Evolutionary conservation across 2,113 vertebrate species (phyloP), one percentile per base, ranked within the genome.

Genomic region (Colaptes auratus): DNA sequence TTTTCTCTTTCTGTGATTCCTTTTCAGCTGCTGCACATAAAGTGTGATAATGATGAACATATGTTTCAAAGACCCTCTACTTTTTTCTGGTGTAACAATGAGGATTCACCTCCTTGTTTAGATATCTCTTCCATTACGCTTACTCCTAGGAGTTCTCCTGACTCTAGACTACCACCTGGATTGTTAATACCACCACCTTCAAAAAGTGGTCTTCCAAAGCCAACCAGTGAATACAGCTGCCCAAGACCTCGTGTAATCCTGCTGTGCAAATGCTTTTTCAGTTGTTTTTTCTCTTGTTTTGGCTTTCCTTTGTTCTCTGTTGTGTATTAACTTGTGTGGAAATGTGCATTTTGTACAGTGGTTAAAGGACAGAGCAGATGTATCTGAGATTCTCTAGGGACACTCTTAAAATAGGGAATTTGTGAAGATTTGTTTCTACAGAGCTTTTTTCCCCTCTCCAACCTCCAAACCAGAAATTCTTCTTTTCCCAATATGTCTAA

Each of bases 51-150:
- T 85, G 98, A 99, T 89, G 97, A 97, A 82, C 98, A 98, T 82
- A 96, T 98, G 96, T 98, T 98, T 98, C 98, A 98, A 97, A 98
- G 98, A 97, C 98, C 98, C 77, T 98, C 98, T 89, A 95, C 98
- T 97, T 98, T 99, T 98, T 98, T 98, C 98, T 99, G 98, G 98
- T 98, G 93, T 97, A 98, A 97, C 97, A 98, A 96, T 97, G 96
- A 98, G 96, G 98, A 93, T 92, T 98, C 98, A 79, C 94, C 98
- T 96, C 98, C 98, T 96, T 99, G 98, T 98, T 97, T 99, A 98
- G 98, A 98, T 97, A 98, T 98, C 97, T 98, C 98, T 96, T 99
- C 99, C 93, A 98, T 99, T 97, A 98, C 98, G 70, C 98, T 99
- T 97, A 98, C 98, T 89, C 98, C 98, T 94, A 98, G 98, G 98